These are phyloP conservation scores for Tipula lateralis DNA, from an alignment of 2,888 invertebrate genomes.

Conservation along the genomic window DNA sequence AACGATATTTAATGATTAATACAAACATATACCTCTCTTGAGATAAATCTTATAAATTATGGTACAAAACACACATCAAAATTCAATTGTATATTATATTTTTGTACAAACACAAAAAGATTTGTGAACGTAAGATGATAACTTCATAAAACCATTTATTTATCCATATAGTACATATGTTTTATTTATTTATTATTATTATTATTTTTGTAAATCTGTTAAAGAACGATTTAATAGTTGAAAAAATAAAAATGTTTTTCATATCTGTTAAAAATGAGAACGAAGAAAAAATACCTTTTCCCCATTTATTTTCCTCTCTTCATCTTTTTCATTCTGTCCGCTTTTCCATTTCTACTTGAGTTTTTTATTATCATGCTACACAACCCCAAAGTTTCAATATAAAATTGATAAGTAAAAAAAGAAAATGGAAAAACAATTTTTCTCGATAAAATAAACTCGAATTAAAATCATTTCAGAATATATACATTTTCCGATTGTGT, in stretches of 20 bases:
- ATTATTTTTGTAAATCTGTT: conserved; percentile 11
- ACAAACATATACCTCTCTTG: not conserved
- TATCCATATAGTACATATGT: not conserved
- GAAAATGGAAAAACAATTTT: conserved; percentile 6
- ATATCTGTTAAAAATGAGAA: not conserved
- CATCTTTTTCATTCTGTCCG: not conserved
- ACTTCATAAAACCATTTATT: not conserved
- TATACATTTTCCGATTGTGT: not conserved
- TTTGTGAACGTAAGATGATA: not conserved
- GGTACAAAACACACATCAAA: not conserved
- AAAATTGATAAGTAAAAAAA: not conserved
- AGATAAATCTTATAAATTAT: not conserved
- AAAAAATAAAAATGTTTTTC: not conserved
- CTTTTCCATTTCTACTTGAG: not conserved
- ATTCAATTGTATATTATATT: not conserved
- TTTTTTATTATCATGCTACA: not conserved
- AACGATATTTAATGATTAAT: not conserved
- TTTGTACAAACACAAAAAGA: no score
- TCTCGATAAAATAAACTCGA: conserved; percentile 11
- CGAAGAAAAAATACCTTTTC: not conserved
- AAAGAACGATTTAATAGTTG: conserved; percentile 4
- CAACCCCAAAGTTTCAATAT: not conserved
- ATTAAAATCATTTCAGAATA: conserved; percentile 15
- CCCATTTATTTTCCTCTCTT: not conserved
- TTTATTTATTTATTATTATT: not conserved